Evolutionary conservation across 2,797 vertebrate species (phyloP), one percentile per base, ranked within the genome.

Genomic region (Galago senegalensis): DNA sequence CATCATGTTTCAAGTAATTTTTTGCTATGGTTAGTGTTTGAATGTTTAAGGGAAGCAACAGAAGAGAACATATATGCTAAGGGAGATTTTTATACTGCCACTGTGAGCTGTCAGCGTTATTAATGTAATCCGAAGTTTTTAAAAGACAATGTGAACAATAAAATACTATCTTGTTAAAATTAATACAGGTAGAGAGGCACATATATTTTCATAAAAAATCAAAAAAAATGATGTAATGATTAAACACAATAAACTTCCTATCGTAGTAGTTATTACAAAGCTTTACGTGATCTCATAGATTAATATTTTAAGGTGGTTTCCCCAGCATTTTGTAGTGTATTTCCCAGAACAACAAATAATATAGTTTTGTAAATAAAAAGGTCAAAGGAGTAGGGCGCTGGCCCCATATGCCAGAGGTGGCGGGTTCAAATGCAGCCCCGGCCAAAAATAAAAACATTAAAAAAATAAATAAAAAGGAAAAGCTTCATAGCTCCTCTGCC

Each of bases 331-430:
- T 49, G 12, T 73, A 49, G 67, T 82, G 23, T 60, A 1, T 29
- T 89, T 56, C 86, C 58, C 63, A 95, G 80, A 95, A 94, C 87
- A 27, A 37, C 70, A 91, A 58, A 34, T 72, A 72, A 67, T 40
- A 49, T n/a, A 17, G 65, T 70, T 95, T 87, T 58, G 46, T 76
- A 91, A 88, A 90, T 89, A 72, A 40, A 97, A 86, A 61, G 21
- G 56, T 43, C 40, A 43, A 43, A 43, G 40, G 40, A 7, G 6
- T 6, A 43, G 40, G 40, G 40, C 40, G 5, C 40, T 7, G 7
- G 40, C 40, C 40, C 40, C 40, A 43, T 43, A 43, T 6, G 40
- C 40, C 40, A 43, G 40, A 43, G 40, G 40, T 43, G 40, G 40
- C 40, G 6, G 40, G 40, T 43, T 43, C 40, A 43, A 43, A 43